phyloP scores from a whole-genome alignment of 2,797 vertebrate genomes.

The Cichlasoma orientale region DNA sequence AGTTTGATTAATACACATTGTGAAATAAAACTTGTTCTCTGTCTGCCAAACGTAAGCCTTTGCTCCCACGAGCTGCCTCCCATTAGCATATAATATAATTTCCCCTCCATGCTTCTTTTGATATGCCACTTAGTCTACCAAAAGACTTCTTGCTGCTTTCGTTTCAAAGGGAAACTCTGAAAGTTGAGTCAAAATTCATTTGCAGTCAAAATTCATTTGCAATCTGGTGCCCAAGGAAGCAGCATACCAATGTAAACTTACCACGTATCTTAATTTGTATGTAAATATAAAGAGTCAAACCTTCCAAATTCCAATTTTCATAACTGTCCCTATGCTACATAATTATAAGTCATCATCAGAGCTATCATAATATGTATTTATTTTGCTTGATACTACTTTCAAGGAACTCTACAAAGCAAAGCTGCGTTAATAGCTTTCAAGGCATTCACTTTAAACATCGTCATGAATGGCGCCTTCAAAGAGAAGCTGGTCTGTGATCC shows the following conservation, averaged over 20 bases:
- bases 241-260: conserved; percentile 7
- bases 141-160: conserved; percentile 15
- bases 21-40: conserved; percentile 40
- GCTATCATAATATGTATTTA: background rate
- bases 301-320: background rate
- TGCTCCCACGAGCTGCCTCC: conserved; percentile 44
- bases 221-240: conserved; percentile 16
- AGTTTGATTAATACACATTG: conserved; percentile 58
- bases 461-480: background rate
- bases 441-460: background rate
- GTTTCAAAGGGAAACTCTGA: conserved; percentile 33
- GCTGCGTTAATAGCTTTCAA: no score
- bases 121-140: conserved; percentile 41
- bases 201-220: conserved; percentile 23
- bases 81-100: conserved; percentile 62
- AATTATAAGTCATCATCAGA: background rate
- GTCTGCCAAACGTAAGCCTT: conserved; percentile 37
- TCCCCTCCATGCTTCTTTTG: conserved; percentile 38
- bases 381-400: conserved; percentile 14
- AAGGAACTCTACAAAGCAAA: background rate
- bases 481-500: background rate
- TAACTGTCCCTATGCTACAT: background rate
- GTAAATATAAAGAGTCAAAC: conserved; percentile 1
- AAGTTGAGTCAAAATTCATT: conserved; percentile 25
- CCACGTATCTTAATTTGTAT: conserved; percentile 27